phyloP scores from a whole-genome alignment of 2,113 vertebrate genomes.

The Anolis carolinensis region DNA sequence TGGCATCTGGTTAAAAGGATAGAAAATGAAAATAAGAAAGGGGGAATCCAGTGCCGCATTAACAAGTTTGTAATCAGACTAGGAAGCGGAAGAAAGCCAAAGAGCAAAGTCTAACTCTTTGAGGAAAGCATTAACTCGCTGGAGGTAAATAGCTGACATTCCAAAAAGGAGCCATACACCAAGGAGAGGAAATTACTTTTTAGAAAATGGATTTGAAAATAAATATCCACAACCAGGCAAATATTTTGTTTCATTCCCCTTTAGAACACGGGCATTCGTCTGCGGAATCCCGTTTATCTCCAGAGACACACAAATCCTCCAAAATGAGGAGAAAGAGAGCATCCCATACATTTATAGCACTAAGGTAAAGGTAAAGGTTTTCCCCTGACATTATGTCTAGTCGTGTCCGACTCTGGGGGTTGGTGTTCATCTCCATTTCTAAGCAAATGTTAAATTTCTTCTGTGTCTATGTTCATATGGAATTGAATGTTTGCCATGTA shows the following conservation, averaged over 20 bases:
- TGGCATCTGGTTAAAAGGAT: not conserved
- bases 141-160: not conserved
- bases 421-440: too few relatives aligned
- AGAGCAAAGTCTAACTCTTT: not conserved
- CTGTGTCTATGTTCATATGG: too few relatives aligned
- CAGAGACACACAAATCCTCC: not conserved
- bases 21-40: conserved; percentile 3
- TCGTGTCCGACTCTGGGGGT: too few relatives aligned
- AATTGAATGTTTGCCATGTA: too few relatives aligned
- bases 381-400: too few relatives aligned
- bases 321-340: not conserved
- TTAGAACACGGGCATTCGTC: not conserved
- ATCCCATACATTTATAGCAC: too few relatives aligned
- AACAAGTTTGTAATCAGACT: not conserved
- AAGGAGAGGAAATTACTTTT: not conserved
- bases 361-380: too few relatives aligned
- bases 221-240: not conserved
- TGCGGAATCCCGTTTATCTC: not conserved
- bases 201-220: not conserved
- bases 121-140: not conserved
- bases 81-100: not conserved
- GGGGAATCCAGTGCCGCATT: not conserved
- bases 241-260: not conserved
- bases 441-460: too few relatives aligned
- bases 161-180: not conserved